Conservation (phyloP, 1,140 invertebrate genomes). For the Habropoda laboriosa region DNA sequence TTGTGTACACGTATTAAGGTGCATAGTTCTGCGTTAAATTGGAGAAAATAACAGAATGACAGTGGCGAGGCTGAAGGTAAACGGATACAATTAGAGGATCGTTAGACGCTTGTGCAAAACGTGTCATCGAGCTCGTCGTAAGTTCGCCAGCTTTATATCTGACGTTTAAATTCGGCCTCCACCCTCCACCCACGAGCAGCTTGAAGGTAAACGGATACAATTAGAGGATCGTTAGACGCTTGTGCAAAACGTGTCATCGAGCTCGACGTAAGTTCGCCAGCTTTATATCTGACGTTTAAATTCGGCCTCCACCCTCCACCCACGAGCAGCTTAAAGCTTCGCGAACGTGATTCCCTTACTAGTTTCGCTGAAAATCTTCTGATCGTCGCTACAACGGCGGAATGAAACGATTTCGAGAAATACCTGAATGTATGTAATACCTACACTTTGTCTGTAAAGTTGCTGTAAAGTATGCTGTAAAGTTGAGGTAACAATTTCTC, state of each 20-base stretch:
- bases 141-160: not conserved
- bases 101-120: not conserved
- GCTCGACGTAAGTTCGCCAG: too few relatives aligned
- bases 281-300: constrained; percentile 1
- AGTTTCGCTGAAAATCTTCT: not conserved
- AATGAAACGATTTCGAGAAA: not conserved
- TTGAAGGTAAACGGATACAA: not conserved
- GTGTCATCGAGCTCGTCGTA: not conserved
- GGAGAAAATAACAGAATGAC: not conserved
- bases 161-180: not conserved
- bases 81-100: not conserved
- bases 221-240: not conserved
- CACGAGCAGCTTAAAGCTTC: not conserved
- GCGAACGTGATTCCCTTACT: not conserved
- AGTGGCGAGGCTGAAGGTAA: too few relatives aligned
- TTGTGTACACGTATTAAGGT: not conserved
- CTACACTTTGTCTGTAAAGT: too few relatives aligned
- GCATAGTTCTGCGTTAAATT: too few relatives aligned
- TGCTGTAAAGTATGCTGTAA: too few relatives aligned
- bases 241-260: not conserved
- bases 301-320: not conserved
- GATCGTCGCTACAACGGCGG: not conserved
- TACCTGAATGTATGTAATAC: not conserved
- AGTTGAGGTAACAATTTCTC: too few relatives aligned
- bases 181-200: not conserved